Evolutionary conservation across 2,113 vertebrate genomes (phyloP).

Genomic region (Anser brachyrhynchus): DNA sequence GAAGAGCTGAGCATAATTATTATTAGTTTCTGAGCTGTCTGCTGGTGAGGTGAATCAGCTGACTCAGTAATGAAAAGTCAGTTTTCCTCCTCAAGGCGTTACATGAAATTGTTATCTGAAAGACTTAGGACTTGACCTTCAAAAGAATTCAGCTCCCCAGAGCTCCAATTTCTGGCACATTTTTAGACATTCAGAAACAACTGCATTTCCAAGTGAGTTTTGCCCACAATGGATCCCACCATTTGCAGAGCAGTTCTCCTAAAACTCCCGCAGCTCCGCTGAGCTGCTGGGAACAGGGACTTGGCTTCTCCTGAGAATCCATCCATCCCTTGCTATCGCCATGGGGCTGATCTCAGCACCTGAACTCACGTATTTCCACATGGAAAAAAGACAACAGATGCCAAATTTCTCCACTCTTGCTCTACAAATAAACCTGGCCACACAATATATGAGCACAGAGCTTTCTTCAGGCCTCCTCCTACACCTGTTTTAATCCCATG

Average conservation of each 20-base stretch:
- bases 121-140: background rate
- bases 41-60: conserved; percentile 1
- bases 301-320: fast-evolving
- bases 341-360: background rate
- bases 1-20: background rate
- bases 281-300: background rate
- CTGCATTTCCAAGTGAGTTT: background rate
- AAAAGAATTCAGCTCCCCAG: background rate
- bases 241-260: background rate
- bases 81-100: conserved; percentile 13
- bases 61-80: conserved; percentile 32
- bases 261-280: background rate
- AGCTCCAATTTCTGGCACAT: background rate
- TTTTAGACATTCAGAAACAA: background rate
- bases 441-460: background rate
- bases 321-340: fast-evolving
- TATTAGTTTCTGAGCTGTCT: background rate
- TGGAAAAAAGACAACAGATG: background rate
- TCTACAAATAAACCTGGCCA: background rate
- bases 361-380: background rate
- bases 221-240: fast-evolving
- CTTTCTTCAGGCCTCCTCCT: background rate
- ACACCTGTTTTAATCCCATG: background rate
- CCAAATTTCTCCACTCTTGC: background rate
- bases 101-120: background rate